Evolutionary conservation across 1,140 invertebrate species (phyloP).

Genomic region (Drosophila equinoxialis): DNA sequence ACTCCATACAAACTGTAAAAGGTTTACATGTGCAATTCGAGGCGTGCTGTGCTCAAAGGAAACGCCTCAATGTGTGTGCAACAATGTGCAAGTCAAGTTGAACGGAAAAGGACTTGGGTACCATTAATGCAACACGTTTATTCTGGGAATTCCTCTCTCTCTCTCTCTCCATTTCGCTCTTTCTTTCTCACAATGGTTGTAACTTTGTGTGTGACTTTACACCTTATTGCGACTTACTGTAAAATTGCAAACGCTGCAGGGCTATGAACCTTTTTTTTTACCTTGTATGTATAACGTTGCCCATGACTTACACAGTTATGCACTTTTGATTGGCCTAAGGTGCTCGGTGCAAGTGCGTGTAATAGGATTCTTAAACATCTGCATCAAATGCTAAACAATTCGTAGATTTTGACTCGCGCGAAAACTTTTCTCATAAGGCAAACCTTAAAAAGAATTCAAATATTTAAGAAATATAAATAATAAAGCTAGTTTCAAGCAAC

Average conservation of each 20-base stretch:
- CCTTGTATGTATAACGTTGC: constrained; percentile 23
- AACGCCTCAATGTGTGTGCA: constrained; percentile 65
- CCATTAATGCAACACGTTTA: constrained; percentile 9
- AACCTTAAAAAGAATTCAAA: too few relatives aligned
- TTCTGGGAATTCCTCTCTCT: neutral
- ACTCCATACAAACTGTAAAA: neutral
- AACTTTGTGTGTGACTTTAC: constrained; percentile 58
- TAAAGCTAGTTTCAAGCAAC: too few relatives aligned
- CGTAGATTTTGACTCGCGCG: too few relatives aligned
- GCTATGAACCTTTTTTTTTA: constrained; percentile 32
- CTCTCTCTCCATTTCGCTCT: neutral
- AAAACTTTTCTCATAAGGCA: too few relatives aligned
- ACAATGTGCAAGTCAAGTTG: constrained; percentile 74
- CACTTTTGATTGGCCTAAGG: constrained; percentile 54
- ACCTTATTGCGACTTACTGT: constrained; percentile 77
- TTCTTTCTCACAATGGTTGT: constrained; percentile 15
- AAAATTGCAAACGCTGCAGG: constrained; percentile 63
- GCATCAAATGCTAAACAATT: neutral
- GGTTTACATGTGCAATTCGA: constrained; percentile 2
- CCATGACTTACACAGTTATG: constrained; percentile 49
- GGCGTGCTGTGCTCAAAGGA: constrained; percentile 67
- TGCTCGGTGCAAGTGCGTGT: constrained; percentile 19
- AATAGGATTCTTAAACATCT: neutral
- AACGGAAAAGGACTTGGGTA: constrained; percentile 25
- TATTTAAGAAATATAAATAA: too few relatives aligned